Evolutionary conservation across 53 echinoderm and acorn worm genomes (phyloP), one percentile per base, ranked within the genome.

Genomic region (Hippasteria phrygiana): DNA sequence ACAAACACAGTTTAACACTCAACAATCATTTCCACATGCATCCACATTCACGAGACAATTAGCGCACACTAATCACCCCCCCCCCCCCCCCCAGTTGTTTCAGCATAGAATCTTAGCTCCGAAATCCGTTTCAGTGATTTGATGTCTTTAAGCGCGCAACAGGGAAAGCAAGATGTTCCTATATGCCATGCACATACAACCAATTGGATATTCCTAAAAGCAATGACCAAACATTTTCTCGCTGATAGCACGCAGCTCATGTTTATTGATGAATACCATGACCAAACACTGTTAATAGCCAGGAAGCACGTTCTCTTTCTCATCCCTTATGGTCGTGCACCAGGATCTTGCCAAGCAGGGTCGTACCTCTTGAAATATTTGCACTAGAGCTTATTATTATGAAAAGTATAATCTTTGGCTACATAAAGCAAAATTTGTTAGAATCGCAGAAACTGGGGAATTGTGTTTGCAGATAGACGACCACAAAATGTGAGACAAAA

Each of bases 201-300:
- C 46, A 48, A 75, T 46, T 75, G 47, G 75, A 24, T 47, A 75
- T 26, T 75, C 43, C 24, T 46, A 43, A 46, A 28, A 50, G 75
- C 75, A 31, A 18, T 28, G 54, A 20, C 16, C 76, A 76, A 76
- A 76, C 53, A 76, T 31, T 27, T n/a, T 59, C 59, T 24, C 59
- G 26, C 24, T 59, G 20, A 33, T 37, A 27, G 48, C 32, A 76
- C 26, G 43, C 50, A 33, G 33, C 47, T 32, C 34, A 48, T 53
- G 50, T 74, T 42, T 48, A 76, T 34, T 36, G 54, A 20, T 2
- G 43, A 76, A 7, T 31, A 31, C 12, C 31, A 32, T 31, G 51
- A 33, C 43, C 20, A 76, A 50, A 76, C 53, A 76, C 48, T 31
- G 33, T 34, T 4, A 50, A 32, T 50, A 5, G 33, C 31, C 14